Evolutionary conservation across 1,140 invertebrate genomes (phyloP), one percentile per base, ranked within the genome.

Genomic region (Macrosteles quadrilineatus): DNA sequence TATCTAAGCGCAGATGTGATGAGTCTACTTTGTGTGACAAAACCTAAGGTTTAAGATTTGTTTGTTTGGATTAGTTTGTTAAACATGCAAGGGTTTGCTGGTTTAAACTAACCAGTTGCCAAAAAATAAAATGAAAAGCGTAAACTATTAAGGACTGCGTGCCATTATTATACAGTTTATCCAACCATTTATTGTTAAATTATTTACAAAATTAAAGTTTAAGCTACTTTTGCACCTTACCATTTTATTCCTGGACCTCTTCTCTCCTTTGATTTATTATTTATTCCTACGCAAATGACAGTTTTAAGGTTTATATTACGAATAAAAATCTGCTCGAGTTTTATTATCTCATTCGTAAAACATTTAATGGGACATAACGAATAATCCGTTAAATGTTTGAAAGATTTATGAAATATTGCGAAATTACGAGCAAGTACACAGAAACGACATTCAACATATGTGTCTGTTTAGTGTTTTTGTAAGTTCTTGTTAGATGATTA

Each of bases 391-490:
- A 36, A 6, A 6, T 36, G 4, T 36, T 36, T 36, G n/a, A n/a
- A n/a, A 36, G 32, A 36, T 36, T 36, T 6, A 36, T n/a, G 4
- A 6, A 36, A 36, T 36, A 36, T 36, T 14, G 14, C 32, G 32
- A 36, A 36, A 14, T 6, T 6, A 36, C 32, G 32, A 36, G 14
- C 32, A 36, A 36, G 32, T 11, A 59, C 55, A 59, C 25, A 59
- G 55, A 59, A 59, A 59, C 55, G 55, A 59, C 55, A 59, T 59
- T 59, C 55, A 59, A 59, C 55, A 59, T 59, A 53, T 11, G 23
- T 59, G 47, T 29, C 14, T 59, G 55, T 59, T 59, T 36, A 36
- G 32, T 36, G 32, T 36, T 36, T 6, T 36, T 36, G 32, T 36
- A 36, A 36, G 32, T 36, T 6, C 4, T 6, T 36, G 32, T 36